Conservation (phyloP, 2,113 vertebrate genomes). For the Patagioenas fasciata region DNA sequence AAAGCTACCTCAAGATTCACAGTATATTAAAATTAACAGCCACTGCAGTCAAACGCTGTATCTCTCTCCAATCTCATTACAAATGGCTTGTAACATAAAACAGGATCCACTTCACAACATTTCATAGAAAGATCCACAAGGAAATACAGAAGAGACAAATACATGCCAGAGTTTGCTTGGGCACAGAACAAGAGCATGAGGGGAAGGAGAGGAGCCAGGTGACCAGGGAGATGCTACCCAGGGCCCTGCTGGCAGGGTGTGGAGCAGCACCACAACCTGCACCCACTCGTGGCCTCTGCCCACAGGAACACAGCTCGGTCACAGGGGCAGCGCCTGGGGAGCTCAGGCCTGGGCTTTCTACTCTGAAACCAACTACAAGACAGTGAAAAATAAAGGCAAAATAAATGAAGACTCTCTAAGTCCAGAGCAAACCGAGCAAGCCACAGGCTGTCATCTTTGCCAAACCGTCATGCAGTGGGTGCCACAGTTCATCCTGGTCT, state of each 20-base stretch:
- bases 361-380: background rate
- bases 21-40: conserved; percentile 76
- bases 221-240: background rate
- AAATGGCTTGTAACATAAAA: conserved; percentile 63
- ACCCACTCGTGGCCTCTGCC: too few species aligned
- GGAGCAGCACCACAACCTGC: too few species aligned
- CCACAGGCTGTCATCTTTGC: accelerated
- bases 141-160: background rate
- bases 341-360: background rate
- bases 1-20: conserved; percentile 69
- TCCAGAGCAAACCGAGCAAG: background rate
- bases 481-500: background rate
- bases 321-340: background rate
- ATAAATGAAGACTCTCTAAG: background rate
- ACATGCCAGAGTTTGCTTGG: background rate
- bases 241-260: too few species aligned
- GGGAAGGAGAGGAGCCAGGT: background rate
- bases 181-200: background rate
- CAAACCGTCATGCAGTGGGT: background rate
- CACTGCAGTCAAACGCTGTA: conserved; percentile 71
- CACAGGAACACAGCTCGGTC: background rate
- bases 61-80: conserved; percentile 73
- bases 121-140: conserved; percentile 31
- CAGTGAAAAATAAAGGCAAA: background rate
- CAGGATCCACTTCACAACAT: conserved; percentile 52